Percentiles rank a stretch among this genome's conserved stretches.
phyloP scores from a whole-genome alignment of 2,113 vertebrate species.

The Equus quagga region DNA sequence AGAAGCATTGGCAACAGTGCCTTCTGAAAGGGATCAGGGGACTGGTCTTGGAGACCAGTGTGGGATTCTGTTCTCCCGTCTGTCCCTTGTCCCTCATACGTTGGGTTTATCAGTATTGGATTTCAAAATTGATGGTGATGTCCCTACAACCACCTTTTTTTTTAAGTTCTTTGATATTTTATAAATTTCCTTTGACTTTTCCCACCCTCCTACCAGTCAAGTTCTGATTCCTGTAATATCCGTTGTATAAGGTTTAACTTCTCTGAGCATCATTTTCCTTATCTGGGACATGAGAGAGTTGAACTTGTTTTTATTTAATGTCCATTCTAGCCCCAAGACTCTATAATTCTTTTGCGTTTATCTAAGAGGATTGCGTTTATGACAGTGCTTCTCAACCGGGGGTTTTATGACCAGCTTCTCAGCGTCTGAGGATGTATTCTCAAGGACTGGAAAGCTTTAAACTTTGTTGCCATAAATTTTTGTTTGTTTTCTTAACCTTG shows the following conservation, averaged over 20 bases:
- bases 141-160: background rate
- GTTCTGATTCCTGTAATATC: background rate
- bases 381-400: background rate
- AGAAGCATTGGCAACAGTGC: background rate
- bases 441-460: background rate
- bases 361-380: background rate
- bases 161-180: background rate
- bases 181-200: background rate
- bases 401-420: background rate
- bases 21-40: background rate
- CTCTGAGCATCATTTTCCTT: background rate
- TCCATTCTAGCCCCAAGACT: background rate
- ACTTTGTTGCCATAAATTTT: background rate
- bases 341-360: background rate
- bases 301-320: background rate
- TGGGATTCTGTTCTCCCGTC: background rate
- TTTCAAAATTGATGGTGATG: background rate
- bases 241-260: background rate
- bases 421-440: background rate
- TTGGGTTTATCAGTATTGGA: background rate
- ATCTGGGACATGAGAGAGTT: background rate
- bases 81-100: background rate
- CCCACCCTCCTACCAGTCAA: background rate
- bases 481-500: background rate
- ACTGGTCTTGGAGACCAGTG: background rate